Conservation (phyloP, 1,140 invertebrate species). For the Drosophila obscura region DNA sequence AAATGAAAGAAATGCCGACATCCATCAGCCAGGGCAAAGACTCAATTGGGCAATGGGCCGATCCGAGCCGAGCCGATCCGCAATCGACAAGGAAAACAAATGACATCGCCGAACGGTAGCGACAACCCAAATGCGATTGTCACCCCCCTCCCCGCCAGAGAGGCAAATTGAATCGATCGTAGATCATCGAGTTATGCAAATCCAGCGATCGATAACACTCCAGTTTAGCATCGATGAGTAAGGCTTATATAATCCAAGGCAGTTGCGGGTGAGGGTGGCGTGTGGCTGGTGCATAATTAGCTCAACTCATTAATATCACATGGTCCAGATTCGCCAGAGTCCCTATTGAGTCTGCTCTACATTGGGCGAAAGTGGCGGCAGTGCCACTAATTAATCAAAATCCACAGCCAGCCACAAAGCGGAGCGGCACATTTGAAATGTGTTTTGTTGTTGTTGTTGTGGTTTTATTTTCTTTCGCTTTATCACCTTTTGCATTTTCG, state of each 20-base stretch:
- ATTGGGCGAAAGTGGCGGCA: conserved; percentile 42
- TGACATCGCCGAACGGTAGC: conserved; percentile 58
- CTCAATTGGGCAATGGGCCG: conserved; percentile 51
- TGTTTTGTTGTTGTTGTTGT: not conserved
- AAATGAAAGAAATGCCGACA: conserved; percentile 58
- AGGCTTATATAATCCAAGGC: conserved; percentile 29
- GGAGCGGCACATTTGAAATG: conserved; percentile 61
- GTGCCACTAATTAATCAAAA: conserved; percentile 48
- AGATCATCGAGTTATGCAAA: conserved; percentile 61
- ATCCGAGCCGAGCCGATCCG: too few relatives aligned
- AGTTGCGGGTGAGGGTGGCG: not conserved
- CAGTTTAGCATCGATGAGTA: conserved; percentile 22
- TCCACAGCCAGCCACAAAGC: conserved; percentile 13
- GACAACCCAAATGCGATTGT: conserved; percentile 47
- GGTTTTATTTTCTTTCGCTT: conserved; percentile 12
- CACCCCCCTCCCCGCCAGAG: too few relatives aligned
- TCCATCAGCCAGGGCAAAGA: conserved; percentile 63
- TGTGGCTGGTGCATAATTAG: conserved; percentile 32
- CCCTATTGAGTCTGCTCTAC: conserved; percentile 2
- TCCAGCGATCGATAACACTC: conserved; percentile 45
- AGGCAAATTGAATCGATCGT: conserved; percentile 20
- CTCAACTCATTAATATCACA: conserved; percentile 38
- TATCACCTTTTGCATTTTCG: not conserved
- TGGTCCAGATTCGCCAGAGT: conserved; percentile 4
- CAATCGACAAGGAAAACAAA: conserved; percentile 38